A percentile compares a stretch with the other conserved stretches of the same genome.
phyloP scores from a whole-genome alignment of 1,140 invertebrate species.

The Pseudomyrmex gracilis region DNA sequence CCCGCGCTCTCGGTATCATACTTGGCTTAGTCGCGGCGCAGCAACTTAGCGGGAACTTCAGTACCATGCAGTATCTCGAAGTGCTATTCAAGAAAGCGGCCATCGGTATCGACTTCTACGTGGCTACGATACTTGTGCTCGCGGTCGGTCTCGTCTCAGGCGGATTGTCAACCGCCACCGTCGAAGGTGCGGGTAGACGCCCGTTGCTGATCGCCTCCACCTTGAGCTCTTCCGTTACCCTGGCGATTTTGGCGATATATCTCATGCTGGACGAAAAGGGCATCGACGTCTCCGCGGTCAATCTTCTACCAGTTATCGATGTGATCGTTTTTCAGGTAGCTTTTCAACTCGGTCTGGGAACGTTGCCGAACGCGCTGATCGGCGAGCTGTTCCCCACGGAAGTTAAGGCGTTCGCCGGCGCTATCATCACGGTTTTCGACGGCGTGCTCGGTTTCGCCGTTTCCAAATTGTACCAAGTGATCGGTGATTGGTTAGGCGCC shows the following conservation, averaged over 20 bases:
- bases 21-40: conserved; percentile 90
- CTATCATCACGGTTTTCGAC: conserved; percentile 88
- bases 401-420: conserved; percentile 90
- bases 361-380: conserved; percentile 91
- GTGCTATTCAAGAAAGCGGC: conserved; percentile 89
- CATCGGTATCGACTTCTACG: conserved; percentile 84
- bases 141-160: conserved; percentile 89
- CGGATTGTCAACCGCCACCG: conserved; percentile 87
- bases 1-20: conserved; percentile 89
- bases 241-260: conserved; percentile 87
- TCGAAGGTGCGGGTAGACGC: conserved; percentile 90
- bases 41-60: conserved; percentile 92
- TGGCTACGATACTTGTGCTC: conserved; percentile 90
- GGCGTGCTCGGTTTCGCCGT: conserved; percentile 92
- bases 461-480: conserved; percentile 90
- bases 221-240: conserved; percentile 86
- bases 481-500: conserved; percentile 87
- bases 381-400: conserved; percentile 92
- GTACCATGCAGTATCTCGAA: conserved; percentile 91
- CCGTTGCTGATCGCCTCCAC: conserved; percentile 89
- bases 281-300: conserved; percentile 78
- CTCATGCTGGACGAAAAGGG: conserved; percentile 84
- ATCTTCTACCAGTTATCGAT: conserved; percentile 88
- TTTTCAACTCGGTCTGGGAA: conserved; percentile 91
- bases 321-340: conserved; percentile 90